Conservation (phyloP, 2,888 invertebrate species). For the Eurytoma adleriae region DNA sequence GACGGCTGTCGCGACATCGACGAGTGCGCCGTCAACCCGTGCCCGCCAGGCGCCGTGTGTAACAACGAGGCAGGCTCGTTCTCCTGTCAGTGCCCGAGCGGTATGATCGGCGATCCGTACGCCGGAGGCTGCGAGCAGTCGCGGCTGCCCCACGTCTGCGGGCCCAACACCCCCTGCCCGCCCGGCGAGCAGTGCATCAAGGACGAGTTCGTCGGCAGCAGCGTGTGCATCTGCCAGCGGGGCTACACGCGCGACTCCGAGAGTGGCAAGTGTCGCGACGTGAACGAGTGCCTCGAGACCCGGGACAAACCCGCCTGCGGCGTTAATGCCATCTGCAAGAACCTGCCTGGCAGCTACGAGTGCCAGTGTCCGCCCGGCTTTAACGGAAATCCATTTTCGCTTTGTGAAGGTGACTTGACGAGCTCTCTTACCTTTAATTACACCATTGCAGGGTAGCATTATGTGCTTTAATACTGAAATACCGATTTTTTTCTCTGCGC, state of each 20-base stretch:
- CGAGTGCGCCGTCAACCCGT: slow-evolving; percentile 90
- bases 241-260: slow-evolving; percentile 88
- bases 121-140: slow-evolving; percentile 85
- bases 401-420: slow-evolving; percentile 82
- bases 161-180: slow-evolving; percentile 86
- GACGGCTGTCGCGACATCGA: slow-evolving; percentile 92
- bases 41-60: slow-evolving; percentile 90
- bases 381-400: slow-evolving; percentile 92
- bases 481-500: slow-evolving; percentile 46
- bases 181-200: slow-evolving; percentile 90
- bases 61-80: slow-evolving; percentile 92
- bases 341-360: slow-evolving; percentile 94
- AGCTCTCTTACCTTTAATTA: no score
- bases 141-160: slow-evolving; percentile 83
- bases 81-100: slow-evolving; percentile 92
- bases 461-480: no score
- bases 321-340: slow-evolving; percentile 92
- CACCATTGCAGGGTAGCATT: no score
- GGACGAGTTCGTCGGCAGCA: slow-evolving; percentile 84
- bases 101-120: slow-evolving; percentile 88
- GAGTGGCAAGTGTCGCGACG: slow-evolving; percentile 87
- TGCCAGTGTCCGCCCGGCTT: slow-evolving; percentile 93
- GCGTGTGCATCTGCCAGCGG: slow-evolving; percentile 92
- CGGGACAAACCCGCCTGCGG: slow-evolving; percentile 90
- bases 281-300: slow-evolving; percentile 89